Percentiles rank a stretch among this genome's conserved stretches.
phyloP scores from a whole-genome alignment of 2,888 invertebrate species.

The Thymelicus lineola region DNA sequence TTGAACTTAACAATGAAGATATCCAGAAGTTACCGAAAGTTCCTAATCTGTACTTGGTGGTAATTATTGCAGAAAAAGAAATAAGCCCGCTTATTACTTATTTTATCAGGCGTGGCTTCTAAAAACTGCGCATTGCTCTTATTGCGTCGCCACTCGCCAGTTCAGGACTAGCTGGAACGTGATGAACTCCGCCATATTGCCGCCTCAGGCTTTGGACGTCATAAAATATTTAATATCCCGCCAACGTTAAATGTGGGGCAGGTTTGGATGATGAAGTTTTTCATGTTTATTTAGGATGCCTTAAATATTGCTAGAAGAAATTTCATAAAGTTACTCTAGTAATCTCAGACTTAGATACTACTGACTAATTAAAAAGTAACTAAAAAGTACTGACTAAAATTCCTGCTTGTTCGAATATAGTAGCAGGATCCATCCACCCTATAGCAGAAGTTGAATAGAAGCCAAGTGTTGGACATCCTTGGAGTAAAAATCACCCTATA shows the following conservation, averaged over 20 bases:
- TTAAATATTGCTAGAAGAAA: slow-evolving; percentile 13
- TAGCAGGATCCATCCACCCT: too few species aligned
- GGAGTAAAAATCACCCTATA: too few species aligned
- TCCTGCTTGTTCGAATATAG: too few species aligned
- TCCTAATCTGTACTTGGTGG: too few species aligned
- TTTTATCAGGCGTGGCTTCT: background rate
- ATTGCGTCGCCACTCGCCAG: slow-evolving; percentile 4
- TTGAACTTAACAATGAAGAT: too few species aligned
- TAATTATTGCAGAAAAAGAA: background rate
- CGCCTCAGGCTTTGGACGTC: slow-evolving; percentile 15
- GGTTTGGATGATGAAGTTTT: slow-evolving; percentile 17
- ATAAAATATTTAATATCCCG: slow-evolving; percentile 35
- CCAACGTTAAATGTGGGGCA: slow-evolving; percentile 22
- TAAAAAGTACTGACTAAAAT: too few species aligned
- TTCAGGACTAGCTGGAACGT: slow-evolving; percentile 16
- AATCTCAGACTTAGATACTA: background rate
- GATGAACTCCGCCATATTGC: slow-evolving; percentile 27
- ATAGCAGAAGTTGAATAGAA: too few species aligned
- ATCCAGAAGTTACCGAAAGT: too few species aligned
- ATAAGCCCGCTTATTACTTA: too few species aligned
- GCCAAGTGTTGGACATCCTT: too few species aligned
- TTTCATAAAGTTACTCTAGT: background rate
- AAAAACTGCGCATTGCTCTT: background rate
- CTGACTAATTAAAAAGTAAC: too few species aligned
- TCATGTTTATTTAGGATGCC: slow-evolving; percentile 13